Evolutionary conservation across 1,140 invertebrate species (phyloP).

Genomic region (Dreissena polymorpha): DNA sequence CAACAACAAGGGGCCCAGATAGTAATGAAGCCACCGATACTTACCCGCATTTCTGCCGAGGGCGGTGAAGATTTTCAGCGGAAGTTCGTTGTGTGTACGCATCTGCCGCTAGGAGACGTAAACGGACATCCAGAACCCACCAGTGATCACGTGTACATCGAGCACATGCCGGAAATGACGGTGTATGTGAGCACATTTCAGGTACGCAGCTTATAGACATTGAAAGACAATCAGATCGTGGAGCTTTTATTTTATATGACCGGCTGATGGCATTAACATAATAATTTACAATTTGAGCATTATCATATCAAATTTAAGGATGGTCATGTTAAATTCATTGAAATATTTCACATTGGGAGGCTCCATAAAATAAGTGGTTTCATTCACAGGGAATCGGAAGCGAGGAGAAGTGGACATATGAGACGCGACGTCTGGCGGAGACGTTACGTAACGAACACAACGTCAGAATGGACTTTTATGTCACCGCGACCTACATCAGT

Average conservation of each 20-base stretch:
- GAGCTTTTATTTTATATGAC: not conserved
- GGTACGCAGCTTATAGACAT: not conserved
- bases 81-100: conserved; percentile 35
- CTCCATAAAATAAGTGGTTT: not conserved
- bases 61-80: conserved; percentile 13
- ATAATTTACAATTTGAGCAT: not conserved
- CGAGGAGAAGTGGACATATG: conserved; percentile 41
- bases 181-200: conserved; percentile 34
- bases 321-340: not conserved
- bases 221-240: not conserved
- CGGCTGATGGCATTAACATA: not conserved
- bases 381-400: conserved; percentile 27
- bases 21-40: conserved; percentile 28
- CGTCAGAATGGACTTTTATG: conserved; percentile 38
- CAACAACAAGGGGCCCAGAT: conserved; percentile 5
- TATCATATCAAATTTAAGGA: not conserved
- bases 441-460: conserved; percentile 18
- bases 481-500: conserved; percentile 34
- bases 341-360: too few species aligned
- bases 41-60: conserved; percentile 22
- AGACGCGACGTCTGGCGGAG: conserved; percentile 32
- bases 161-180: conserved; percentile 40
- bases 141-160: conserved; percentile 27
- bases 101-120: not conserved
- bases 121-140: conserved; percentile 6